Percentiles rank a stretch among this genome's conserved stretches.
Conservation (phyloP, 2,888 invertebrate genomes). For the Hyposoter dolosus region DNA sequence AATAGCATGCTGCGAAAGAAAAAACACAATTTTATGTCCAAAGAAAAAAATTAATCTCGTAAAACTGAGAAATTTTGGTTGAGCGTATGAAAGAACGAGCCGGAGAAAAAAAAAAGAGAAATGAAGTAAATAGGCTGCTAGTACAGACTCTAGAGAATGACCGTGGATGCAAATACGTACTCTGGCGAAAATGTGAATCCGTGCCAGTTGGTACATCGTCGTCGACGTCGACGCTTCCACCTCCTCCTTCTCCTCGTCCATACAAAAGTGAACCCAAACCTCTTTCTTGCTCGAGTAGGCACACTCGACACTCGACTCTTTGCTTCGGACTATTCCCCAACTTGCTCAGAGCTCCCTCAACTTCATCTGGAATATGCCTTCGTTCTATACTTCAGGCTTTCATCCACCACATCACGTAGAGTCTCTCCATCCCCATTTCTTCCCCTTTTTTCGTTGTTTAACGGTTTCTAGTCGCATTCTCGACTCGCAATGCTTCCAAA, state of each 20-base stretch:
- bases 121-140: constrained; percentile 15
- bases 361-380: constrained; percentile 24
- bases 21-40: not conserved
- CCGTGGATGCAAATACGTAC: constrained; percentile 45
- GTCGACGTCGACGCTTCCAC: constrained; percentile 41
- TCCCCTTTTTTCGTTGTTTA: not conserved
- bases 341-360: not conserved
- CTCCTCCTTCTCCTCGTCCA: constrained; percentile 4
- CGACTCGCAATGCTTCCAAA: constrained; percentile 17
- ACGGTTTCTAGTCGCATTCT: constrained; percentile 20
- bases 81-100: not conserved
- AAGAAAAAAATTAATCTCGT: constrained; percentile 13
- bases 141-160: constrained; percentile 39
- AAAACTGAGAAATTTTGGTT: constrained; percentile 25
- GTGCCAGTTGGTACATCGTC: constrained; percentile 36
- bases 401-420: constrained; percentile 33
- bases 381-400: constrained; percentile 5
- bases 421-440: not conserved
- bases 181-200: constrained; percentile 36
- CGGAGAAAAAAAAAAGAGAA: constrained; percentile 14
- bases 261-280: constrained; percentile 8
- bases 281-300: constrained; percentile 62
- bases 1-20: not conserved
- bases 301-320: constrained; percentile 37
- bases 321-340: constrained; percentile 25